Conservation (phyloP, 2,888 invertebrate species). For the Cryptocephalus moraei region DNA sequence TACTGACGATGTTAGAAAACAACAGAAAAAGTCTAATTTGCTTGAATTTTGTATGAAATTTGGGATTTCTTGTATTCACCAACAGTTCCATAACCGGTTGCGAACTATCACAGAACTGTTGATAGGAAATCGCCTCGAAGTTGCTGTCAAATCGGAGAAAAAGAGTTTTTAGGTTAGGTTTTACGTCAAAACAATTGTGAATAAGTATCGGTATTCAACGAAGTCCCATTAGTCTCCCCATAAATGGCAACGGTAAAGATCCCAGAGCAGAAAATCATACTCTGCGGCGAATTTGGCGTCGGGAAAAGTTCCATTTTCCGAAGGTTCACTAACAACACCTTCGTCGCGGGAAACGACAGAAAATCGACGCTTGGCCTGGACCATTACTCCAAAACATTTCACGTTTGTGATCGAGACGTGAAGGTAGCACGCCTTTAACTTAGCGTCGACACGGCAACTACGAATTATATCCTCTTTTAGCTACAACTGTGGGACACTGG, state of each 20-base stretch:
- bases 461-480: conserved; percentile 40
- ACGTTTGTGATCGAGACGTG: conserved; percentile 63
- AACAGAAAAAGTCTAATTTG: no score
- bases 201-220: no score
- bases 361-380: conserved; percentile 86
- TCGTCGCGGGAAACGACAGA: conserved; percentile 71
- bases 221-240: no score
- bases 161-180: no score
- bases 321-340: conserved; percentile 82
- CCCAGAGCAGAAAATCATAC: conserved; percentile 83
- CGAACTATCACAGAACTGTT: no score
- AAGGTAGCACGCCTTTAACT: conserved; percentile 49
- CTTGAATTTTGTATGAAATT: no score
- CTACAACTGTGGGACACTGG: conserved; percentile 94
- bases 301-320: conserved; percentile 91
- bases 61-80: no score
- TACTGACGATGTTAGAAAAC: no score
- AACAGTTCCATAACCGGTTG: no score
- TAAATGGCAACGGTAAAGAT: conserved; percentile 71
- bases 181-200: no score
- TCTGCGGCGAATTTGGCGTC: conserved; percentile 93
- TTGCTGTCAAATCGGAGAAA: no score
- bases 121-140: no score
- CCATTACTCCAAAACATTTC: conserved; percentile 76
- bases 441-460: neutral